These are phyloP conservation scores for Andrena haemorrhoa DNA, from an alignment of 2,888 invertebrate genomes.

Conservation along the genomic window DNA sequence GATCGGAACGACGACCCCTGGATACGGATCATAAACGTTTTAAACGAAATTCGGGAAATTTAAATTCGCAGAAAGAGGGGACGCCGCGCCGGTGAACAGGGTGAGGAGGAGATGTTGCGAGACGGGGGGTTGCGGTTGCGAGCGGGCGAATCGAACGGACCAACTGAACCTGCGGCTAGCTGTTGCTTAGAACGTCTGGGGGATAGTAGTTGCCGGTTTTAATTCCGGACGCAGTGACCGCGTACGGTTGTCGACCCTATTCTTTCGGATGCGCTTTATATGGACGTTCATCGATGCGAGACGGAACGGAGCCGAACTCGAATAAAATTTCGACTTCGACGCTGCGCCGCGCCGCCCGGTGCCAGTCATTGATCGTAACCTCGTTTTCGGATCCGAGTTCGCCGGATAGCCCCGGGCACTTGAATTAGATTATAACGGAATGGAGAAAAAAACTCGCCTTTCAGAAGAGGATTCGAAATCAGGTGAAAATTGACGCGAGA, in stretches of 20 bases:
- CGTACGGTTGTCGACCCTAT: conserved; percentile 73
- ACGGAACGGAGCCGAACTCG: conserved; percentile 33
- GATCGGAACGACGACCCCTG: conserved; percentile 71
- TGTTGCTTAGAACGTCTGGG: conserved; percentile 2
- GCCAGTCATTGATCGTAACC: conserved; percentile 33
- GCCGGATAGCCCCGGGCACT: no score
- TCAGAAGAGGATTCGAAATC: neutral
- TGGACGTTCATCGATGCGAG: conserved; percentile 51
- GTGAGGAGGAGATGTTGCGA: neutral
- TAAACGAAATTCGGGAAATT: conserved; percentile 83
- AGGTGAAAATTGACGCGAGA: neutral
- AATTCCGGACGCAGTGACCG: conserved; percentile 70
- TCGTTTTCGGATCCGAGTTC: neutral
- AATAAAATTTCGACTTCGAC: conserved; percentile 17
- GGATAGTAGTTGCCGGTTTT: conserved; percentile 51
- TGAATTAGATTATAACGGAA: no score
- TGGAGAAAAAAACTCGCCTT: no score
- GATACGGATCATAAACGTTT: conserved; percentile 84
- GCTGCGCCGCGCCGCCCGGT: conserved; percentile 3
- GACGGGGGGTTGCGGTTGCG: conserved; percentile 17
- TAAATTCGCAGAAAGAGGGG: conserved; percentile 72
- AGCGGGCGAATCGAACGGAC: conserved; percentile 3
- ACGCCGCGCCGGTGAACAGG: neutral
- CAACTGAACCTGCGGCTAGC: conserved; percentile 45
- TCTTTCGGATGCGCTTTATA: conserved; percentile 43